Base-by-base conservation (phyloP, 2,113 vertebrate species). In the Istiophorus platypterus region DNA sequence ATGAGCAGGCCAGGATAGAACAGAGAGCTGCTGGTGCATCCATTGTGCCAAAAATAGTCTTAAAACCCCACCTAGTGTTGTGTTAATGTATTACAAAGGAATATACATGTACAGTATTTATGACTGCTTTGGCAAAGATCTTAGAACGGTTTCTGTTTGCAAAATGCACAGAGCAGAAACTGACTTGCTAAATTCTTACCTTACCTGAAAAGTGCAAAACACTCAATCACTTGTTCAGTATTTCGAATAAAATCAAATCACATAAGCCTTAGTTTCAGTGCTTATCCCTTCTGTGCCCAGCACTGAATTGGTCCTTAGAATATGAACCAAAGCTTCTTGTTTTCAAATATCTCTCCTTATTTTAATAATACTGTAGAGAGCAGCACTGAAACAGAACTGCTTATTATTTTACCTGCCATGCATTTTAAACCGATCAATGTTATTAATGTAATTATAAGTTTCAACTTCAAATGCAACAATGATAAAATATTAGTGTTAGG, bases 51-150 rank as follows among this genome's bases (percentile, higher is more conserved):
- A 65, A 3, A 24, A 17, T 66, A 69, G 87, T 86, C 72, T 62
- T 85, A 67, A 66, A 5, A 15, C 65, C 56, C 89, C 93, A 92
- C 90, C 93, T 94, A 91, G 87, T 90, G 92, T 1, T 72, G 0
- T 1, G 8, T 12, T 17, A 1, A 7, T 42, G 64, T 58, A 88
- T 78, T 89, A 80, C 91, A 91, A 17, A 31, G 62, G 0, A 17
- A 31, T 34, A 9, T 8, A 26, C 11, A 47, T 13, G 13, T 3
- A 18, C 65, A 41, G 22, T 15, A 9, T 52, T 37, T 18, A 59
- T 18, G 27, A 18, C 13, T 27, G 12, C 34, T 56, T 17, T 34
- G 14, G 24, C 45, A 3, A 3, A 54, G n/a, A 24, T 54, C 24
- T 54, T 13, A 52, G 13, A n/a, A 52, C 22, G n/a, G 2, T 39